A percentile compares a stretch with the other conserved stretches of the same genome.
Conservation (phyloP, 2,113 vertebrate genomes). For the Caretta caretta region DNA sequence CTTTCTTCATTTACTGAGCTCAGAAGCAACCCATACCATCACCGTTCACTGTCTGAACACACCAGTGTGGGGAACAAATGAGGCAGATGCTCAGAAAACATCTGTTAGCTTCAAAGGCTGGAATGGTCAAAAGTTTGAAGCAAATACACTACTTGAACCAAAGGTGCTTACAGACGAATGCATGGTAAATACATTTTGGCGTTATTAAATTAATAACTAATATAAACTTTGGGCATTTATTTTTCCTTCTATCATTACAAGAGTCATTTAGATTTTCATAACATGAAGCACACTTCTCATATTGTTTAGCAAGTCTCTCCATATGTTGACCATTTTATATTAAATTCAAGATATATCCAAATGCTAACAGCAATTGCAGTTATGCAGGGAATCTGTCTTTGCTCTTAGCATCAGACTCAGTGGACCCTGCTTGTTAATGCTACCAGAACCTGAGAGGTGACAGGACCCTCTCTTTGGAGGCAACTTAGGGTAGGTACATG, state of each 20-base stretch:
- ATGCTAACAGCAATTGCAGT: neutral
- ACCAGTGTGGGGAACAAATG: constrained; percentile 65
- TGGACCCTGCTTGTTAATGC: neutral
- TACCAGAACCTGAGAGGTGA: neutral
- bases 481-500: neutral
- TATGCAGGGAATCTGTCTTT: neutral
- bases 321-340: neutral
- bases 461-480: neutral
- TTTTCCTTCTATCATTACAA: neutral
- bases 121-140: constrained; percentile 92
- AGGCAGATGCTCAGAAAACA: constrained; percentile 59
- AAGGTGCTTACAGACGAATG: constrained; percentile 90
- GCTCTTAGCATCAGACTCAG: neutral
- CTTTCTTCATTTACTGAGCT: constrained; percentile 96
- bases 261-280: neutral
- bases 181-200: constrained; percentile 83
- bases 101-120: constrained; percentile 89
- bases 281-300: neutral
- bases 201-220: constrained; percentile 3
- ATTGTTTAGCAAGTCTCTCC: neutral
- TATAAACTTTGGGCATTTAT: neutral
- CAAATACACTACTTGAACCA: constrained; percentile 88
- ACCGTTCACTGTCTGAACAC: constrained; percentile 90
- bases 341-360: neutral
- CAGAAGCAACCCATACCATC: constrained; percentile 91